These are phyloP conservation scores for Malacosoma neustria DNA, from an alignment of 2,888 invertebrate genomes.

Conservation along the genomic window DNA sequence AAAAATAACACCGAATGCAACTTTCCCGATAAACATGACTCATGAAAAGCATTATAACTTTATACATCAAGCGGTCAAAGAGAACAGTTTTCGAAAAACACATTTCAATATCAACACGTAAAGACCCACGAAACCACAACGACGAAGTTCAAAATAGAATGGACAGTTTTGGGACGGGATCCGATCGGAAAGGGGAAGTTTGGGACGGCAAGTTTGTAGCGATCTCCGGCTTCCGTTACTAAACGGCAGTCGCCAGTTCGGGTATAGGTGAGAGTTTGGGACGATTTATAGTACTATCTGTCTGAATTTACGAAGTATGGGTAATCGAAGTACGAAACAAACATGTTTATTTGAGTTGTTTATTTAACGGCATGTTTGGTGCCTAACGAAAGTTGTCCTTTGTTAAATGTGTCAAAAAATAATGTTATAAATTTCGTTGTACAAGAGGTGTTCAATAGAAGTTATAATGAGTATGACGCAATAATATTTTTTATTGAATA, in stretches of 20 bases:
- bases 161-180: conserved; percentile 27
- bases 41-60: conserved; percentile 13
- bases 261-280: conserved; percentile 18
- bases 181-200: conserved; percentile 25
- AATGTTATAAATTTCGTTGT: no score
- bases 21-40: background rate
- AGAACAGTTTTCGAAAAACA: conserved; percentile 16
- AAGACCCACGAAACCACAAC: conserved; percentile 2
- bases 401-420: no score
- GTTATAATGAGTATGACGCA: no score
- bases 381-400: no score
- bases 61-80: conserved; percentile 20
- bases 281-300: conserved; percentile 12
- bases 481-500: no score
- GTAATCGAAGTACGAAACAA: conserved; percentile 2
- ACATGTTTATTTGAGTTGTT: background rate
- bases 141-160: conserved; percentile 21
- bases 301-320: conserved; percentile 9
- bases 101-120: conserved; percentile 1
- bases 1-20: no score
- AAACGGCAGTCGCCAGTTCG: conserved; percentile 34
- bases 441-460: no score
- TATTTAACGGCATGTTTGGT: no score
- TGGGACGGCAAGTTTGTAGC: conserved; percentile 29
- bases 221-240: conserved; percentile 32